Evolutionary conservation across 2,888 invertebrate genomes (phyloP).

Genomic region (Iselma pallidipennis): DNA sequence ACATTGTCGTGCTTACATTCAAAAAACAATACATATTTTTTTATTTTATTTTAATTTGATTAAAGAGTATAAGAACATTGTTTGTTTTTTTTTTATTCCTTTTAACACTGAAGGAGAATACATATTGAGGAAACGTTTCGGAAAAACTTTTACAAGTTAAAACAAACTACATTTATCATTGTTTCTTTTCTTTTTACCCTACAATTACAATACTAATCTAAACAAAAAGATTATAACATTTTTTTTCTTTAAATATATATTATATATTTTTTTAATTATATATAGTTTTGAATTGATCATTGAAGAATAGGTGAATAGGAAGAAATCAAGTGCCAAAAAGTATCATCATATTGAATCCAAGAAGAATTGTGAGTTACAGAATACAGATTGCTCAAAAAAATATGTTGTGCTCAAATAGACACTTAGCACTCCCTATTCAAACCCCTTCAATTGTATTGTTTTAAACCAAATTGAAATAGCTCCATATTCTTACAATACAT

Average conservation of each 20-base stretch:
- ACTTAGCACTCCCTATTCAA: too few species aligned
- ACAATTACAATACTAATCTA: slow-evolving; percentile 13
- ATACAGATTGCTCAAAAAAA: too few species aligned
- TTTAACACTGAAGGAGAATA: slow-evolving; percentile 20
- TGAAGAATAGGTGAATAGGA: too few species aligned
- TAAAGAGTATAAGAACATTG: slow-evolving; percentile 21
- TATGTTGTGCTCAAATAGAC: too few species aligned
- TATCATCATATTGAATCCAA: too few species aligned
- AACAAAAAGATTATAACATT: slow-evolving; percentile 8
- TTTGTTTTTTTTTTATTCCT: background rate
- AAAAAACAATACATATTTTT: slow-evolving; percentile 17
- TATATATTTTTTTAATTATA: background rate
- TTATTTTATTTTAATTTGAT: slow-evolving; percentile 14
- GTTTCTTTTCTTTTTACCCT: too few species aligned
- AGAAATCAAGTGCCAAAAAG: too few species aligned
- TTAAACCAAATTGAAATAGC: too few species aligned
- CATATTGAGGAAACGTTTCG: slow-evolving; percentile 2
- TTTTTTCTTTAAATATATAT: background rate
- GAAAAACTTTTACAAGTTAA: slow-evolving; percentile 14
- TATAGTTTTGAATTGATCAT: too few species aligned
- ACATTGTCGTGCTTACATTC: slow-evolving; percentile 18
- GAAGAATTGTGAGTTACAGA: too few species aligned
- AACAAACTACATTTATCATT: slow-evolving; percentile 17
- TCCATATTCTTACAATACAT: too few species aligned
- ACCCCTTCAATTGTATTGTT: too few species aligned